Percentiles rank a stretch among this genome's conserved stretches.
Evolutionary conservation across 2,797 vertebrate species (phyloP).

Genomic region (Hydrolagus colliei): DNA sequence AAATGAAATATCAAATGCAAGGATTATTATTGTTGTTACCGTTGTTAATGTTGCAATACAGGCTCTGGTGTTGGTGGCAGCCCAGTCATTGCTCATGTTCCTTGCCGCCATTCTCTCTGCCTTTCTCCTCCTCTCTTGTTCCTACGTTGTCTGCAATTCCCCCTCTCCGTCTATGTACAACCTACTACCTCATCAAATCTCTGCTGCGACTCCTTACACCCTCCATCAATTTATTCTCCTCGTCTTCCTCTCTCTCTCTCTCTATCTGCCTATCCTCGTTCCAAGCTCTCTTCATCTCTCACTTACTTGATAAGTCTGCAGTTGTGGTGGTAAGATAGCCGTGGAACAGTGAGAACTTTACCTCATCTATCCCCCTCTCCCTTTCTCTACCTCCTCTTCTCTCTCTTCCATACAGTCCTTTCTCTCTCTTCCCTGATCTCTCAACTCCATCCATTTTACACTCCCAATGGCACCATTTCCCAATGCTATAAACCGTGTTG

Average conservation of each 20-base stretch:
- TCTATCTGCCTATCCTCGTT: neutral
- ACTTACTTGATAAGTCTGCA: neutral
- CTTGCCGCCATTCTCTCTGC: neutral
- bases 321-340: no score
- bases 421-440: neutral
- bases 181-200: neutral
- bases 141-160: neutral
- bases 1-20: no score
- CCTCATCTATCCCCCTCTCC: neutral
- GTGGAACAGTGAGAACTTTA: no score
- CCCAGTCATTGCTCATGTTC: neutral
- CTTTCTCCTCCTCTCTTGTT: neutral
- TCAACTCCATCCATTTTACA: no score
- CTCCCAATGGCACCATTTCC: neutral
- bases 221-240: rapidly evolving
- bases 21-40: no score
- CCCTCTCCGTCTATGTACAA: neutral
- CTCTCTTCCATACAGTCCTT: neutral
- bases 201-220: neutral
- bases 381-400: neutral
- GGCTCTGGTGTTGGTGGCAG: no score
- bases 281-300: neutral
- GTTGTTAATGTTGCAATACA: no score
- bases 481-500: neutral
- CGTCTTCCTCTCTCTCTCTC: neutral